These are phyloP conservation scores for Heliconius himera DNA, from an alignment of 1,140 invertebrate genomes.

Conservation along the genomic window DNA sequence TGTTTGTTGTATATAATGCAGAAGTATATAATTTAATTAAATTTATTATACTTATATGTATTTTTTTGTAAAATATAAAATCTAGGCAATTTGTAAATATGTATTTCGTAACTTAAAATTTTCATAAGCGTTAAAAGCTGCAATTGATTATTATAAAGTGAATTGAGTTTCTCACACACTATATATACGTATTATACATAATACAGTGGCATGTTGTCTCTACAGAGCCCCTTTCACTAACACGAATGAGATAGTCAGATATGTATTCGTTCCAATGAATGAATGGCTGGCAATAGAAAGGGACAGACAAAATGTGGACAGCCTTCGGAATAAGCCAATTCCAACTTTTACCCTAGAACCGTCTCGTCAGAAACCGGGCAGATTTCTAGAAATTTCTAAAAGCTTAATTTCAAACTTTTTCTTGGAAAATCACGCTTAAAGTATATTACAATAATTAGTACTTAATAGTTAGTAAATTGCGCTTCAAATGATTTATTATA, in stretches of 20 bases:
- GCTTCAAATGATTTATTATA: not conserved
- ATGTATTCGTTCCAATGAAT: conserved; percentile 42
- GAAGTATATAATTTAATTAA: no score
- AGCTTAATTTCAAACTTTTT: not conserved
- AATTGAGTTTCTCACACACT: no score
- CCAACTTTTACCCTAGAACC: conserved; percentile 36
- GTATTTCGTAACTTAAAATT: no score
- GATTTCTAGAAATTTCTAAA: conserved; percentile 32
- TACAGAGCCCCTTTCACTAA: conserved; percentile 62
- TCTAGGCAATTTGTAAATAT: no score
- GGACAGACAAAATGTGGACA: conserved; percentile 39
- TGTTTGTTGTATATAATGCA: no score
- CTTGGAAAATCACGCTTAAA: not conserved
- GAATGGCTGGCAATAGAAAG: conserved; percentile 40
- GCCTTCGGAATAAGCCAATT: conserved; percentile 37
- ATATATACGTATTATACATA: not conserved
- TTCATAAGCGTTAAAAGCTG: no score
- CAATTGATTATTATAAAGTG: no score
- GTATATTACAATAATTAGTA: not conserved
- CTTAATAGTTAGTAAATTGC: not conserved
- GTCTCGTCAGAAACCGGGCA: conserved; percentile 17
- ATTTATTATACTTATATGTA: no score
- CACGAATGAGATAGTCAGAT: conserved; percentile 44
- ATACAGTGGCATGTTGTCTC: conserved; percentile 24
- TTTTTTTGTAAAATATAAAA: no score